Conservation (phyloP, 2,113 vertebrate genomes). For the Triplophysa tibetana region DNA sequence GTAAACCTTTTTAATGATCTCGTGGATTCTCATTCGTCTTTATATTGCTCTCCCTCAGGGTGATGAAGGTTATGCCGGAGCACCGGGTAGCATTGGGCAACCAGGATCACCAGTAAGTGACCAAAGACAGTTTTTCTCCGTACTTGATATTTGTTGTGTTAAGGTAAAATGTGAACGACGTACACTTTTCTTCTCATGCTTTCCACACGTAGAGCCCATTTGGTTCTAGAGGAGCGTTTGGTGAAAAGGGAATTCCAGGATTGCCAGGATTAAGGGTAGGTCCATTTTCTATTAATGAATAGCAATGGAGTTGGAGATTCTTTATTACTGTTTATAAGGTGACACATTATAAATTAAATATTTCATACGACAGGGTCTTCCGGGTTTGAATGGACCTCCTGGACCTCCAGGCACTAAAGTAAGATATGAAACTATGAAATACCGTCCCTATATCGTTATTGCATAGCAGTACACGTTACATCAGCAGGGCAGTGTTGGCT, state of each 20-base stretch:
- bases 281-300: slow-evolving; percentile 4
- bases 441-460: not conserved
- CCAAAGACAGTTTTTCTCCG: not conserved
- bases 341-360: not conserved
- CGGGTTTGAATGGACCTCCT: slow-evolving; percentile 78
- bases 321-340: not conserved
- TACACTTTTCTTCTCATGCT: not conserved
- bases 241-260: slow-evolving; percentile 90
- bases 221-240: slow-evolving; percentile 75
- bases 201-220: slow-evolving; percentile 73
- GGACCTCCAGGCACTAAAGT: slow-evolving; percentile 81
- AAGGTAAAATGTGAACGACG: not conserved
- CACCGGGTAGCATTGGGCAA: slow-evolving; percentile 71
- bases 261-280: slow-evolving; percentile 88
- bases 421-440: not conserved
- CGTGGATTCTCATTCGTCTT: not conserved
- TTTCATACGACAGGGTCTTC: slow-evolving; percentile 77
- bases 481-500: too few species aligned
- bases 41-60: slow-evolving; percentile 74
- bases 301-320: not conserved
- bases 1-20: not conserved
- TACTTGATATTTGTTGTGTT: not conserved
- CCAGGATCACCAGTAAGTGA: slow-evolving; percentile 78
- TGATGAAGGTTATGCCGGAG: slow-evolving; percentile 76
- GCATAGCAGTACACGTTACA: slow-evolving; percentile 1